Evolutionary conservation across 2,888 invertebrate species (phyloP), one percentile per base, ranked within the genome.

Genomic region (Linnaemya vulpina): DNA sequence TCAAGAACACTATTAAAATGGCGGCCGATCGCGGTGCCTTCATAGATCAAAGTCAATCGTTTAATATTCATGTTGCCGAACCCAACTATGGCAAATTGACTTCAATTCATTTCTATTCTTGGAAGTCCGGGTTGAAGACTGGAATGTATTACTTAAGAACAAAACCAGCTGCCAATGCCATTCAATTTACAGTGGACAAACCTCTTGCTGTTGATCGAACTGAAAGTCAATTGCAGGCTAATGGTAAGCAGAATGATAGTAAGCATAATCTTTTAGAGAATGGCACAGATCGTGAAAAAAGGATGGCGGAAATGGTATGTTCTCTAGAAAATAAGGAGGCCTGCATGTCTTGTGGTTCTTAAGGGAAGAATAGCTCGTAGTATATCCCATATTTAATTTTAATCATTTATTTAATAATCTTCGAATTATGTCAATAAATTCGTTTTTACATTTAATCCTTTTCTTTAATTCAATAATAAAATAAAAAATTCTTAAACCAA

Each of bases 131-230:
- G 3, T 93, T 99, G 80, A 99, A 99, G 93, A 99, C 99, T 1
- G 99, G 99, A 70, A 99, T 99, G 99, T 99, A 99, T 92, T 99
- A 99, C 92, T 93, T 99, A 87, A 94, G 99, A 68, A 99, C 98
- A 0, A 98, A 98, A 91, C 98, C 99, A 8, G 99, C 99, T 0
- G 98, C 97, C 1, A 96, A 97, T 92, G 98, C 99, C 7, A 98
- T 99, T 88, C 98, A 99, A 91, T 99, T 99, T 92, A 99, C 99
- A 0, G 98, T 99, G 0, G 98, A 99, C 92, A 99, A 99, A 91
- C 93, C 94, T 0, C 95, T 94, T 89, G 91, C 96, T 30, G 90
- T 91, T 0, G 20, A 1, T 0, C 73, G 75, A 75, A 83, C 65
- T 17, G 82, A 43, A 9, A 68, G 9, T 15, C 43, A 30, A 43